These are phyloP conservation scores for Spea bombifrons DNA, from an alignment of 2,113 vertebrate genomes.

Conservation along the genomic window DNA sequence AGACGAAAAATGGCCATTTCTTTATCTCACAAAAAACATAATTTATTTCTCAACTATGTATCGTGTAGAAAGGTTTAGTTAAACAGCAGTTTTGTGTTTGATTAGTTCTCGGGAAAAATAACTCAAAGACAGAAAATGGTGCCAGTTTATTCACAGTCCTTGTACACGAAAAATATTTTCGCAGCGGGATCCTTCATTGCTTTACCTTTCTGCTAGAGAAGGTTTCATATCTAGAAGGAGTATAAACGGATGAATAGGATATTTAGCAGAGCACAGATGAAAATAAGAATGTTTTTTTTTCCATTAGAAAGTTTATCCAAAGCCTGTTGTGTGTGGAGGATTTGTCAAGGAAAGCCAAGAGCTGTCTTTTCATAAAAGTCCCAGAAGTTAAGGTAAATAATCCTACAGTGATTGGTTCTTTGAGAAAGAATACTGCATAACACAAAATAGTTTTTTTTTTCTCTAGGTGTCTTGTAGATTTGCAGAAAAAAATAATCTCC, in stretches of 20 bases:
- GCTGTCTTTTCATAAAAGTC: slow-evolving; percentile 20
- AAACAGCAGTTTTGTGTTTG: slow-evolving; percentile 11
- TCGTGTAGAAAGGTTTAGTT: neutral
- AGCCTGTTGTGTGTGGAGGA: slow-evolving; percentile 4
- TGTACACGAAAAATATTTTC: neutral
- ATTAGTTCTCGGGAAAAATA: neutral
- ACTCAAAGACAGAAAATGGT: slow-evolving; percentile 8
- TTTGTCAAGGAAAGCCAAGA: slow-evolving; percentile 4
- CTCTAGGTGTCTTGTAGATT: slow-evolving; percentile 7
- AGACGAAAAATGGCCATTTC: no score
- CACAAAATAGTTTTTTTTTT: slow-evolving; percentile 16
- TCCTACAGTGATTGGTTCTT: slow-evolving; percentile 20
- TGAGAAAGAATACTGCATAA: slow-evolving; percentile 3
- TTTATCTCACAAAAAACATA: no score
- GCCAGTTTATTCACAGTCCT: slow-evolving; percentile 29
- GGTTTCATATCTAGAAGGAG: slow-evolving; percentile 19
- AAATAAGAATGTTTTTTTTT: slow-evolving; percentile 3
- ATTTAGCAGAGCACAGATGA: slow-evolving; percentile 15
- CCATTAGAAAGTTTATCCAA: slow-evolving; percentile 21
- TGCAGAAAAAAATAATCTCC: neutral
- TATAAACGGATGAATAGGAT: slow-evolving; percentile 3
- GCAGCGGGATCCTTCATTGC: neutral
- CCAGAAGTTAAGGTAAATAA: slow-evolving; percentile 20
- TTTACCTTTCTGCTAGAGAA: slow-evolving; percentile 17
- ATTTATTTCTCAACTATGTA: neutral